Base-by-base conservation (phyloP, 2,797 vertebrate genomes). In the Gymnocypris eckloni region DNA sequence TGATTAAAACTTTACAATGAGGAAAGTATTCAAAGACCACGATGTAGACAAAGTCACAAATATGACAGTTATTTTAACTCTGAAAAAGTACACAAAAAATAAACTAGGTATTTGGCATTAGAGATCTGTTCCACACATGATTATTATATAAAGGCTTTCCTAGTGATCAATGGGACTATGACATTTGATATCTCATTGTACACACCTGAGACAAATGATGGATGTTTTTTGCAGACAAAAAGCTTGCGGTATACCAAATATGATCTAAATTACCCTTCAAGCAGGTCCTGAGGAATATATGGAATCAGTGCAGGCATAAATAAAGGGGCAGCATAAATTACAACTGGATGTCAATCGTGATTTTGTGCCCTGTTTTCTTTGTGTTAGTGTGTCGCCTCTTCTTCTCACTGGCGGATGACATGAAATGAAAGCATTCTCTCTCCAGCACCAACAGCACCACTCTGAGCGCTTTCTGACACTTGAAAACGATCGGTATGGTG, bases 321-420 rank as follows among this genome's bases (percentile, higher is more conserved):
- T 94, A 94, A 94, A 94, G 92, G 93, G 93, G 92, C 93, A 92
- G 94, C 93, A 95, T 95, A 95, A 94, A 96, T 95, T 95, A 95
- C 92, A 91, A 93, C 93, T 93, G 93, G 93, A 93, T 95, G 94
- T 94, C 94, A 94, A 92, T 94, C 87, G 92, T 92, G 93, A 95
- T 94, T 90, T 93, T 93, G 54, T 90, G 88, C 91, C 92, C 91
- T 93, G 92, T 95, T 95, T 82, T 94, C 92, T 93, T 93, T 94
- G 93, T 94, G 93, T 95, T 93, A 93, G 93, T 91, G 86, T 93
- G 93, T 94, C 90, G 92, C 92, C 92, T 93, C 91, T 95, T 93
- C 93, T 89, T 95, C 93, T 95, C 89, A 87, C 93, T 92, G 92
- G 90, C 89, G 91, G 93, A 93, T 95, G 94, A 95, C 93, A 95